A percentile compares a stretch with the other conserved stretches of the same genome.
Evolutionary conservation across 2,888 invertebrate genomes (phyloP).

Genomic region (Asteroscopus sphinx): DNA sequence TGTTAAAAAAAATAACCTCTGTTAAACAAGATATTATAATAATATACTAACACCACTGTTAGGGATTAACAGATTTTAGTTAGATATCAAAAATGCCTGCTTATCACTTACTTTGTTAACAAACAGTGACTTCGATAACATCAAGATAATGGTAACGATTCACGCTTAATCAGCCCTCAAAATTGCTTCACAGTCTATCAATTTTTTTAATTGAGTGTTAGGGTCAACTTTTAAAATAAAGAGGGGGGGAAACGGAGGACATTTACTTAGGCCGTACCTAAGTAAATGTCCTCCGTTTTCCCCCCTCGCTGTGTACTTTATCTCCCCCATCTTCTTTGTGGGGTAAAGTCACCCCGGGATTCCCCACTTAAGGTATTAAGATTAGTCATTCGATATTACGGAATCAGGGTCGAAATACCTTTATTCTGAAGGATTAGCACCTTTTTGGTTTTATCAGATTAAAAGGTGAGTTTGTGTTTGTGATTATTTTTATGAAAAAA

Average conservation of each 20-base stretch:
- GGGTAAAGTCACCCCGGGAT: slow-evolving; percentile 22
- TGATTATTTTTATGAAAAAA: background rate
- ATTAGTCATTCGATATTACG: slow-evolving; percentile 46
- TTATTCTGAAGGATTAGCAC: slow-evolving; percentile 10
- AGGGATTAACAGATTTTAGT: no score
- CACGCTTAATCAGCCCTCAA: background rate
- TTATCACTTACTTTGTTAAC: background rate
- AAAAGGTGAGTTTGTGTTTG: background rate
- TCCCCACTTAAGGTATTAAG: slow-evolving; percentile 36
- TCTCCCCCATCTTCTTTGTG: slow-evolving; percentile 17
- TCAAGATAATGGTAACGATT: background rate
- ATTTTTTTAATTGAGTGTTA: slow-evolving; percentile 9
- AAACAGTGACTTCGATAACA: background rate
- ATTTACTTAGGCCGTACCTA: no score
- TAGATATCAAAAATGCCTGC: background rate
- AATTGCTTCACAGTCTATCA: slow-evolving; percentile 1
- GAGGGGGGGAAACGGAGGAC: no score
- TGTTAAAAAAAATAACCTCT: no score
- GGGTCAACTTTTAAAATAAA: slow-evolving; percentile 21
- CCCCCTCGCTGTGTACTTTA: slow-evolving; percentile 15
- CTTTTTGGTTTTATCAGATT: slow-evolving; percentile 15
- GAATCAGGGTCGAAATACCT: slow-evolving; percentile 14
- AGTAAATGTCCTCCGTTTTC: slow-evolving; percentile 15
- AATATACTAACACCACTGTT: no score
- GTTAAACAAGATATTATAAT: no score